phyloP scores from a whole-genome alignment of 1,140 invertebrate genomes.

The Brachionus calyciflorus region DNA sequence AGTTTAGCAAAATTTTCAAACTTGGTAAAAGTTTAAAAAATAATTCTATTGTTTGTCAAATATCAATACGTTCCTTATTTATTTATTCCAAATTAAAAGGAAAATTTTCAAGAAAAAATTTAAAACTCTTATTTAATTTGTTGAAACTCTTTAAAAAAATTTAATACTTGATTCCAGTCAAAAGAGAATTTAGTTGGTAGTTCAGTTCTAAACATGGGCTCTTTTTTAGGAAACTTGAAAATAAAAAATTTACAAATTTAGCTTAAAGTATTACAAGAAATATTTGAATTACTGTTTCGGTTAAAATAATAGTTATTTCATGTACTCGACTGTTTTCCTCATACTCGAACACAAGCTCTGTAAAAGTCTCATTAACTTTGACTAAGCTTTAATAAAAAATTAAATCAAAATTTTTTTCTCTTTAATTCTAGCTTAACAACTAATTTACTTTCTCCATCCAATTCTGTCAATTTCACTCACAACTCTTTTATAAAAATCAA shows the following conservation, averaged over 20 bases:
- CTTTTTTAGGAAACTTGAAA: conserved; percentile 14
- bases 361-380: not conserved
- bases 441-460: conserved; percentile 19
- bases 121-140: not conserved
- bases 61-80: too few relatives aligned
- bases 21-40: too few relatives aligned
- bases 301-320: not conserved
- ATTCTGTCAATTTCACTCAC: not conserved
- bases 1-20: too few relatives aligned
- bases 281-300: not conserved
- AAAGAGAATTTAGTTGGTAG: conserved; percentile 11
- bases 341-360: not conserved
- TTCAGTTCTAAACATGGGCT: not conserved
- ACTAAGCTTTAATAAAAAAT: not conserved
- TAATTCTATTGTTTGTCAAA: too few relatives aligned
- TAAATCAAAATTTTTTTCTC: not conserved
- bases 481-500: conserved; percentile 25
- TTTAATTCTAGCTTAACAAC: too few relatives aligned
- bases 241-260: not conserved
- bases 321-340: conserved; percentile 12
- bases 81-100: too few relatives aligned
- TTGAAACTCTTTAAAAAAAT: not conserved
- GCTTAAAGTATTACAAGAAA: not conserved
- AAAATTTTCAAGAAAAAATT: not conserved
- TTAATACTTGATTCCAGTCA: conserved; percentile 11